Base-by-base conservation (phyloP, 2,113 vertebrate genomes). In the Pao palembangensis region DNA sequence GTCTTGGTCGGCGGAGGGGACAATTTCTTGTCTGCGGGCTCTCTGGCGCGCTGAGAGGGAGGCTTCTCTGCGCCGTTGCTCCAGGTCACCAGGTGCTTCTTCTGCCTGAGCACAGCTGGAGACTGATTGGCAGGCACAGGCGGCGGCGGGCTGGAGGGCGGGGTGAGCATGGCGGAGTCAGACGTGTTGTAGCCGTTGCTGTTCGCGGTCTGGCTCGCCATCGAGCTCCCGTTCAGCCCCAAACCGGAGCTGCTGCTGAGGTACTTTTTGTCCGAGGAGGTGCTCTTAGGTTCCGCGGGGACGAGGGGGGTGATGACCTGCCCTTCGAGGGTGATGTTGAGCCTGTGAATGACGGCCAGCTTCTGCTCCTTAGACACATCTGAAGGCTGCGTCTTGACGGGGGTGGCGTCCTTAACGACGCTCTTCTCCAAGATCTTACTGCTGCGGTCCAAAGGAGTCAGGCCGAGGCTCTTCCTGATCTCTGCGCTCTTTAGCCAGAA, bases 401-500 rank as follows among this genome's bases (percentile, higher is more conserved):
- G 52, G 14, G 79, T 56, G 7, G 82, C 52, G 1, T 83, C 88
- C 41, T 51, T 57, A 4, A 58, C 50, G 0, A 52, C 19, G 55
- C 73, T 90, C 2, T 81, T 89, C 55, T 95, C 94, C 0, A 88
- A 73, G 11, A 80, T 76, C 53, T 69, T 80, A 60, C 71, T 92
- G 80, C 84, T 92, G 53, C 94, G 93, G 17, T 93, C 92, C 67
- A 97, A 75, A 0, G 96, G 95, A 0, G 91, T 88, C 46, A 99
- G 89, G 0, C 97, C 96, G 0, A 99, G 91, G 71, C 95, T 98
- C 76, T 94, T 95, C 46, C 97, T 87, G 52, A 99, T 98, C 73
- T 99, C 96, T 0, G 95, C 96, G 0, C 97, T 98, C 85, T 98
- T 99, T 78, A 93, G 82, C 97, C 97, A 99, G 73, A 99, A 99